Base-by-base conservation (phyloP, 1,140 invertebrate genomes). In the Drosophila guanche region DNA sequence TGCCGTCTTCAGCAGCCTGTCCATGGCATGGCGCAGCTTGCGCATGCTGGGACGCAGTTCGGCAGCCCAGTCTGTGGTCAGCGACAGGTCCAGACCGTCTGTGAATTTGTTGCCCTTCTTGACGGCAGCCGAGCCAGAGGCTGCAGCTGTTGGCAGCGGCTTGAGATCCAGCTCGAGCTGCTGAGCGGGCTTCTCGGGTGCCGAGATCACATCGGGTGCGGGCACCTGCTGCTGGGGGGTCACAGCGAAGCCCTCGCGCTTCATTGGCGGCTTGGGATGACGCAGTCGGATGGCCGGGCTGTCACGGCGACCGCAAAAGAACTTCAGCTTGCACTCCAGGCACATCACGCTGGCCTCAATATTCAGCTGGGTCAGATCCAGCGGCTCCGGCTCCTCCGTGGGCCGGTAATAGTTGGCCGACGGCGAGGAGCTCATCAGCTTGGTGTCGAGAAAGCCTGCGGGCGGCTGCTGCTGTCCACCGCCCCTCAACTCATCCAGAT, bases 321-420 rank as follows among this genome's bases (percentile, higher is more conserved):
- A 95, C 76, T 95, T 95, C 0, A 95, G 94, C 91, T 97, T 97
- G 59, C 95, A 95, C 2, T 96, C 95, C 67, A 97, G 92, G 90
- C 96, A 97, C 94, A 97, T 96, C 0, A 97, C 94, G 77, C 96
- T 96, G 1, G 97, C 97, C 92, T 98, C 96, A 27, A 97, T 97
- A 81, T 98, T 98, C 12, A 98, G 89, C 76, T 97, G 95, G 0
- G 96, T 97, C 43, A 98, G 92, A 90, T 98, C 97, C 94, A 96
- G 96, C 0, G 97, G 97, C 90, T 98, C 96, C 1, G 96, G 96
- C 84, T 97, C 96, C 79, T 97, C 96, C 0, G 95, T 95, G 1
- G 95, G 95, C 63, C 96, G 94, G 84, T 96, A 96, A 90, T 96
- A 96, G 92, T 96, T 96, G 0, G 95, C 95, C 20, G 95, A 96